Evolutionary conservation across 2,797 vertebrate genomes (phyloP), one percentile per base, ranked within the genome.

Genomic region (Setipinna tenuifilis): DNA sequence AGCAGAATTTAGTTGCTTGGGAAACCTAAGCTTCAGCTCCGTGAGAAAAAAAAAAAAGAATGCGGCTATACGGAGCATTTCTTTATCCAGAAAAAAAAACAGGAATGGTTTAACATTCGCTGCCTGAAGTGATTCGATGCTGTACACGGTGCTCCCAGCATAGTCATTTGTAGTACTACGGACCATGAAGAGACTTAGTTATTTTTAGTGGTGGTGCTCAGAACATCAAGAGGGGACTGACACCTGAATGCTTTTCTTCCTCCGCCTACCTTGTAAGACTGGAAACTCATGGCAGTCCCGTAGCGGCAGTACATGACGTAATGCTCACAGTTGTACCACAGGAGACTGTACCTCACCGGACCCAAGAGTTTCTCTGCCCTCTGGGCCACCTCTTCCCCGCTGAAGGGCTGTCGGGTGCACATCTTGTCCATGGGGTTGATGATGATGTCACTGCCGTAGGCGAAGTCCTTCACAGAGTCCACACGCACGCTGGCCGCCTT

Each of bases 271-370:
- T 98, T 96, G 91, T 97, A 97, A 0, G 97, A 97, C 95, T 99
- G 98, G 91, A 97, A 97, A 95, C 98, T 99, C 92, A 97, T 93
- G 0, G 95, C 88, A 82, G 96, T 92, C 31, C 97, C 98, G 0
- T 98, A 99, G 90, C 98, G 96, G 95, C 98, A 99, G 96, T 97
- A 95, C 93, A 98, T 99, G 90, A 99, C 98, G 12, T 97, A 99
- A 93, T 99, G 98, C 90, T 99, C 98, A 87, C 98, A 99, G 95
- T 99, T 99, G 95, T 98, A 97, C 98, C 98, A 99, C 87, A 99
- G 94, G 0, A 99, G 92, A 88, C 98, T 99, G 93, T 99, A 99
- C 21, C 94, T 92, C 21, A 97, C 94, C 0, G 93, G 84, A 10
- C 98, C 98, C 90, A 98, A 89, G 87, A 97, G 93, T 86, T 95